A percentile compares a stretch with the other conserved stretches of the same genome.
Evolutionary conservation across 2,797 vertebrate genomes (phyloP).

Genomic region (Thamnophis elegans): DNA sequence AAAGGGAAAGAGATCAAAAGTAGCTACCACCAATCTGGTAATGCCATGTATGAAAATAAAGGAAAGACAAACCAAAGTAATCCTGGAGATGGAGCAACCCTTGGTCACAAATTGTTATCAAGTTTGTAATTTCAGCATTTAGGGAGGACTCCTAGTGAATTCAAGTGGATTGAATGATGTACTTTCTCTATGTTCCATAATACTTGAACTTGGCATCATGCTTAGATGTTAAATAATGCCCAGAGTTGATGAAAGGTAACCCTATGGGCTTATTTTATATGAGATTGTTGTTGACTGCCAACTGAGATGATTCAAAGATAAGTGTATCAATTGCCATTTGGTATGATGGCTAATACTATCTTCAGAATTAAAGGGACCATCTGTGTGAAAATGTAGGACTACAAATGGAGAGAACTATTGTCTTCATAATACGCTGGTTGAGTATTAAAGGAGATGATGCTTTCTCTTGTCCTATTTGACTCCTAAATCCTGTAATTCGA

Average conservation of each 20-base stretch:
- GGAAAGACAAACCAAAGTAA: not conserved
- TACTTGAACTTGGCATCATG: not conserved
- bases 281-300: not conserved
- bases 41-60: not conserved
- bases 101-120: not conserved
- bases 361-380: not conserved
- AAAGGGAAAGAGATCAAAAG: not conserved
- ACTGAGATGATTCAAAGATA: not conserved
- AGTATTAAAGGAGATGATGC: not conserved
- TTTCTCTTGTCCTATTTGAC: not conserved
- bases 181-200: not conserved
- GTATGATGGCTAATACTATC: not conserved
- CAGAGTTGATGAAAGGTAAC: not conserved
- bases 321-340: not conserved
- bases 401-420: not conserved
- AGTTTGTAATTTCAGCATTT: not conserved
- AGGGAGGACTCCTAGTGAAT: not conserved
- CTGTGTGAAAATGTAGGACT: not conserved
- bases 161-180: not conserved
- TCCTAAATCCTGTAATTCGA: not conserved
- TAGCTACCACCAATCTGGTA: not conserved
- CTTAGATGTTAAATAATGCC: not conserved
- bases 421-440: not conserved
- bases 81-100: not conserved
- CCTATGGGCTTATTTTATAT: not conserved